Evolutionary conservation across 2,113 vertebrate species (phyloP), one percentile per base, ranked within the genome.

Genomic region (Cranoglanis bouderius): DNA sequence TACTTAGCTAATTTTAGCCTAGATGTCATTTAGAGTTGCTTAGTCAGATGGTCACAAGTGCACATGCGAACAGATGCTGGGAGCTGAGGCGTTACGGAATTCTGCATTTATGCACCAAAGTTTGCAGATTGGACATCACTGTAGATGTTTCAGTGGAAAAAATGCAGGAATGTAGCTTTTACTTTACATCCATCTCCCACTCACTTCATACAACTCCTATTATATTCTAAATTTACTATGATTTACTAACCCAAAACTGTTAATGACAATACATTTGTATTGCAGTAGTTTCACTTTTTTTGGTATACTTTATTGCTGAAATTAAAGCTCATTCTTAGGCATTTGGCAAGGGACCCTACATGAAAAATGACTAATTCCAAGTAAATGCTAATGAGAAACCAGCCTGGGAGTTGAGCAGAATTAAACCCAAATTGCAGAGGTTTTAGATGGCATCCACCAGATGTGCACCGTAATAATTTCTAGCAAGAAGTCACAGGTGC

Each of bases 81-180:
- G 51, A 35, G 38, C 38, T 38, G 59, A 86, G 59, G 86, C 74
- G 1, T 51, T 88, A 88, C 67, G 24, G 82, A 55, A 81, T 61
- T 88, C 82, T 88, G 87, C 63, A 80, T 90, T 85, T 87, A 24
- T 72, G 78, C 83, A 65, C 43, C 40, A 88, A 84, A 32, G 82
- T 84, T 84, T 35, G 26, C 61, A 85, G 49, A 63, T 81, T 18
- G 24, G 24, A 74, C 86, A 74, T 75, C 83, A 43, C 14, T 53
- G 51, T 43, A 46, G 21, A 12, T 16, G 35, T 38, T 82, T 53
- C 29, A 29, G 26, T 0, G 26, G 13, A 7, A 4, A 35, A 12
- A 9, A 32, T n/a, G n/a, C n/a, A 55, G 8, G 14, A 55, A 16
- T 55, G n/a, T 55, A 35, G n/a, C 14, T 55, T 35, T 32, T 81